Evolutionary conservation across 2,888 invertebrate genomes (phyloP).

Genomic region (Callyntrura sp.): DNA sequence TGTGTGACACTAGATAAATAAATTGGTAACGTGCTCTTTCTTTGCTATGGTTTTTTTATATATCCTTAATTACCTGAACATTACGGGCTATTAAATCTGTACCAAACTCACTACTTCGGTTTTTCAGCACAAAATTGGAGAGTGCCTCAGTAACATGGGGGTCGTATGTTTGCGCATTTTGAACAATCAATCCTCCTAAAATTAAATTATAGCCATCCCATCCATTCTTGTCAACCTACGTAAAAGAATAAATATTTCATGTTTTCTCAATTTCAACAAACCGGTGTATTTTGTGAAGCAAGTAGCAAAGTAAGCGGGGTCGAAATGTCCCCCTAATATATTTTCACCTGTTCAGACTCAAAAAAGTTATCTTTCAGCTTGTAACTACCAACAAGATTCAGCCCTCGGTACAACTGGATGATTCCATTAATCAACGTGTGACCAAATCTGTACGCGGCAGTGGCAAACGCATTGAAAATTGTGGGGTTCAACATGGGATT

Average conservation of each 20-base stretch:
- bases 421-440: conserved; percentile 83
- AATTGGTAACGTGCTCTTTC: background rate
- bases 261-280: no score
- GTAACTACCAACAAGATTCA: conserved; percentile 79
- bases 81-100: conserved; percentile 80
- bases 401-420: conserved; percentile 74
- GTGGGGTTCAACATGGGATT: conserved; percentile 78
- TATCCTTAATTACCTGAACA: conserved; percentile 54
- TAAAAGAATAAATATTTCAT: background rate
- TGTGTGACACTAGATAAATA: no score
- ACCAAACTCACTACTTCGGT: conserved; percentile 79
- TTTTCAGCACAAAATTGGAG: conserved; percentile 78
- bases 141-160: conserved; percentile 81
- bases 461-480: conserved; percentile 81
- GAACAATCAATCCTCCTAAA: conserved; percentile 81
- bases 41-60: background rate
- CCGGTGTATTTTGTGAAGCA: no score
- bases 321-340: background rate
- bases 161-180: conserved; percentile 82
- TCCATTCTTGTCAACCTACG: conserved; percentile 69
- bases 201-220: conserved; percentile 82
- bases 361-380: conserved; percentile 82
- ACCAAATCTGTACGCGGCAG: conserved; percentile 82
- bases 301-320: no score
- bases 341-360: conserved; percentile 79